Evolutionary conservation across 2,797 vertebrate genomes (phyloP), one percentile per base, ranked within the genome.

Genomic region (Gymnothorax reevesii): DNA sequence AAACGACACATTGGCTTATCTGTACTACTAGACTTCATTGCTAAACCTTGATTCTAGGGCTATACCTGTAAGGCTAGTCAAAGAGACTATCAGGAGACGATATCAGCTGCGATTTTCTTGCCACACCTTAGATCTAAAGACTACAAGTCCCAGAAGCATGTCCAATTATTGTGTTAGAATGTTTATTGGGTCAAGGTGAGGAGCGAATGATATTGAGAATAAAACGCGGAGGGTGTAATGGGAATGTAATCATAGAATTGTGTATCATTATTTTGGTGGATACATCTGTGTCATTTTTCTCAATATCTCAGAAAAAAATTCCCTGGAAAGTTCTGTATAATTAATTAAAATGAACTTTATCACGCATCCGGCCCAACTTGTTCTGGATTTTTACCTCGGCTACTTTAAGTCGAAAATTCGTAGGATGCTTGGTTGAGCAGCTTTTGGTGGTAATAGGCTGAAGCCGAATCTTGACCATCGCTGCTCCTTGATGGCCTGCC

Each of bases 61-160:
- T 77, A 66, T 69, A 54, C 52, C 59, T 82, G 25, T 27, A 62
- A 79, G 84, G 54, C 62, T 60, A 54, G 54, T 52, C 15, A 66
- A 42, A 42, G 33, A 77, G 9, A 57, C 66, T 15, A 49, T 75
- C 52, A 33, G 17, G 17, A 69, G 87, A 83, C n/a, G 22, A n/a
- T 33, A 57, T 64, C n/a, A 57, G 79, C 84, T 59, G 87, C 59
- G 83, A 82, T 87, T 22, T 66, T 85, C 60, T 87, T 90, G 92
- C 93, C 94, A 94, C 94, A 92, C 93, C 94, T 94, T 91, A 25
- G 2, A n/a, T 57, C 10, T 83, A 88, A 90, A 90, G 57, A 94
- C 94, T 93, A 89, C 91, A 90, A 90, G 90, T 90, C 93, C 94
- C 93, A 90, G 33, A 42, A 42, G 60, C 84, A 90, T 87, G 52